These are phyloP conservation scores for Prionace glauca DNA, from an alignment of 2,797 vertebrate species.

Conservation along the genomic window DNA sequence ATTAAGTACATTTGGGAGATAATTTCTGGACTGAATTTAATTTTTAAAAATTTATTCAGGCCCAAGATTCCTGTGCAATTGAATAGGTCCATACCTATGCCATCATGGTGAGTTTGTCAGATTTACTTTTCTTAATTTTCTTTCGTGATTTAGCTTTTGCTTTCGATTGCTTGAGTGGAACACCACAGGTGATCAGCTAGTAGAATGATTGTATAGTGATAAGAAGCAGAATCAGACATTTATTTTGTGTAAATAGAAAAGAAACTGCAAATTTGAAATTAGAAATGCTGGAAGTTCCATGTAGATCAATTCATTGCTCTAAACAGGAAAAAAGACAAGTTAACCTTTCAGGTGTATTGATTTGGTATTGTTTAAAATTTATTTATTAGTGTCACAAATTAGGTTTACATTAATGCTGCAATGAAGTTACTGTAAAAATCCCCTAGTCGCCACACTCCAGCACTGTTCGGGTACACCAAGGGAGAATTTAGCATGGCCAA, in stretches of 20 bases:
- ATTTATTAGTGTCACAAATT: too few species aligned
- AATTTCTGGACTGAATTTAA: constrained; percentile 7
- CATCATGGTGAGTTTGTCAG: constrained; percentile 77
- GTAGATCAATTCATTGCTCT: background rate
- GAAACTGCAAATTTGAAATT: background rate
- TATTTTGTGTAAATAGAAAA: background rate
- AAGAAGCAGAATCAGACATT: background rate
- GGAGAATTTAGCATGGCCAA: too few species aligned
- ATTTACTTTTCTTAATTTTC: background rate
- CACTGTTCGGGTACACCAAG: too few species aligned
- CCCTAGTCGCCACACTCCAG: too few species aligned
- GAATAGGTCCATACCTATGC: constrained; percentile 86
- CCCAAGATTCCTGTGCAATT: constrained; percentile 87
- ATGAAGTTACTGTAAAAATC: too few species aligned
- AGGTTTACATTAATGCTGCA: too few species aligned
- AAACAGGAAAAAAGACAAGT: background rate
- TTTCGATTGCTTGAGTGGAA: background rate
- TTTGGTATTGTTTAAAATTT: background rate
- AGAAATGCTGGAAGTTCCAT: background rate
- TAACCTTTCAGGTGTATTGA: background rate
- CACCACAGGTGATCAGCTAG: background rate
- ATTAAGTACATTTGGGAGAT: background rate
- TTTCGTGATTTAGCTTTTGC: background rate
- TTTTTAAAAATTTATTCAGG: constrained; percentile 53
- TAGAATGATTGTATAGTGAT: background rate